phyloP scores from a whole-genome alignment of 2,113 vertebrate species.

The Falcunculus frontatus region DNA sequence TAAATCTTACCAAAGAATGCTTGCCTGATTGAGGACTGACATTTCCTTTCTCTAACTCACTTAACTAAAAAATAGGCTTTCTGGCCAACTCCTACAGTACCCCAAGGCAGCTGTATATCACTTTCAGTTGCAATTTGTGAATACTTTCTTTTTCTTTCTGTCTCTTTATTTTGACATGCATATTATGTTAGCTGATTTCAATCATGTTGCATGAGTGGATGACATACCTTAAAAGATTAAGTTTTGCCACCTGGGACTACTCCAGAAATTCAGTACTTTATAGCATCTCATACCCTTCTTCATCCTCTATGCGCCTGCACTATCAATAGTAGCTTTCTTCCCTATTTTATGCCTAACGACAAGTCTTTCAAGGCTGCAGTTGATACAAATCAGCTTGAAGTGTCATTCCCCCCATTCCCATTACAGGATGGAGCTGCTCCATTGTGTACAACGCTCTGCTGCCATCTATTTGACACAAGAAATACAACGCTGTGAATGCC shows the following conservation, averaged over 20 bases:
- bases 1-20: slow-evolving; percentile 71
- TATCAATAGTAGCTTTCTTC: slow-evolving; percentile 72
- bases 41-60: slow-evolving; percentile 74
- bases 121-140: slow-evolving; percentile 60
- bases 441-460: slow-evolving; percentile 80
- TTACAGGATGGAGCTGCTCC: not conserved
- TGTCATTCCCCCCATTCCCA: slow-evolving; percentile 35
- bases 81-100: slow-evolving; percentile 62
- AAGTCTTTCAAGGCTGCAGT: slow-evolving; percentile 44
- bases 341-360: slow-evolving; percentile 60
- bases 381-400: slow-evolving; percentile 57
- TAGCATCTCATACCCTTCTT: slow-evolving; percentile 65
- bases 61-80: slow-evolving; percentile 65
- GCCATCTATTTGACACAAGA: slow-evolving; percentile 83
- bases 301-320: slow-evolving; percentile 35
- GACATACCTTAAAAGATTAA: slow-evolving; percentile 78
- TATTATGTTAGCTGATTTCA: slow-evolving; percentile 72
- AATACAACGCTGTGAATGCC: not conserved
- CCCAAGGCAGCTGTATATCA: slow-evolving; percentile 61
- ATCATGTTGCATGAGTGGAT: slow-evolving; percentile 62
- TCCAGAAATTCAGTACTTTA: slow-evolving; percentile 68
- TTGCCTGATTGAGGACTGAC: slow-evolving; percentile 71
- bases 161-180: slow-evolving; percentile 68
- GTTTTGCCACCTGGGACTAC: slow-evolving; percentile 71
- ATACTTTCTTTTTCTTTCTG: slow-evolving; percentile 59